Evolutionary conservation across 2,888 invertebrate species (phyloP).

Genomic region (Ecdyonurus torrentis): DNA sequence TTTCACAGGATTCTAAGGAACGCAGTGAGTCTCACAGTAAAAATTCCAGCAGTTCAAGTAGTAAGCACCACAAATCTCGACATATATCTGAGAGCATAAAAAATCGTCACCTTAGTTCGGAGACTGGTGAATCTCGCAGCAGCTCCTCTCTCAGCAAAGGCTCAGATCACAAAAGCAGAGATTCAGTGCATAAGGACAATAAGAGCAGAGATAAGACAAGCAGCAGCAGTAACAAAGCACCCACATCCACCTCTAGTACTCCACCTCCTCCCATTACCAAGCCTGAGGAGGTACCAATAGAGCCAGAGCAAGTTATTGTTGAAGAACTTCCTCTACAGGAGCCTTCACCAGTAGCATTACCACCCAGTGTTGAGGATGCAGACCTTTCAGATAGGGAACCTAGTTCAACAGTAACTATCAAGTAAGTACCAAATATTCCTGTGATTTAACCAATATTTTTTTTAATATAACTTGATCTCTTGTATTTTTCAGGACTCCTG

Average conservation of each 20-base stretch:
- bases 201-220: conserved; percentile 11
- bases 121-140: neutral
- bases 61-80: conserved; percentile 11
- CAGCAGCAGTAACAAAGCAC: conserved; percentile 4
- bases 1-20: too few species aligned
- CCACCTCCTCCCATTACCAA: neutral
- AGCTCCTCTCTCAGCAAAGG: neutral
- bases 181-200: conserved; percentile 11
- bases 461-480: neutral
- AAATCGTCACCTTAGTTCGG: neutral
- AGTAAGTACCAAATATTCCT: conserved; percentile 18
- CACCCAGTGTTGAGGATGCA: conserved; percentile 10
- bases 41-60: too few species aligned
- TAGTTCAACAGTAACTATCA: conserved; percentile 56
- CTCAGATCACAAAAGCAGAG: conserved; percentile 11
- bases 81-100: neutral
- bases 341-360: conserved; percentile 10
- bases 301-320: neutral
- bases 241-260: neutral
- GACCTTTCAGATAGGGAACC: conserved; percentile 49
- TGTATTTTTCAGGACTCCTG: conserved; percentile 10
- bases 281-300: neutral
- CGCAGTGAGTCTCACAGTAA: too few species aligned
- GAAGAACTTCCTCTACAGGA: neutral
- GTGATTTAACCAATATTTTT: too few species aligned